Base-by-base conservation (phyloP, 64 coral and sea anemone genomes). In the Exaiptasia diaphana region DNA sequence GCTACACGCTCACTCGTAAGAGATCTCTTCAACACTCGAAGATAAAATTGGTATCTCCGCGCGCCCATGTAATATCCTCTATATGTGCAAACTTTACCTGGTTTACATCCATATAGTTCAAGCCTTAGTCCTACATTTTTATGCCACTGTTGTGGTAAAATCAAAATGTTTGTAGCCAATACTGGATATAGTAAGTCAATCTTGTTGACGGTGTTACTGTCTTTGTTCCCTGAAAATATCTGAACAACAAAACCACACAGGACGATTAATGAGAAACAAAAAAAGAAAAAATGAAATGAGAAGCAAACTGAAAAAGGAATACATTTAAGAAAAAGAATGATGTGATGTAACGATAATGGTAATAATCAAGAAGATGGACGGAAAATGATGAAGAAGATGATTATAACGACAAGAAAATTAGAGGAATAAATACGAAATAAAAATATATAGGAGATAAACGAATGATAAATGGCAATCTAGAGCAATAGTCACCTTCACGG, bases 81-180 rank as follows among this genome's bases (percentile, higher is more conserved):
- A 25, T 2, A 23, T n/a, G 14, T 27, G 24, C 22, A 0, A 22
- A 4, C 7, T 24, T 85, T 35, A 85, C 84, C 59, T 53, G 84
- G 73, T 9, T 78, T 65, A 42, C 84, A 87, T n/a, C 84, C 84
- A 57, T 87, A 87, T 24, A 87, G 11, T 68, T 87, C 84, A 17
- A 87, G 67, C 41, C 84, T 43, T 10, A 87, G 42, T 32, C 73
- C 84, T 41, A 87, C 71, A 64, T 87, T 87, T 18, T 78, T 56
- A 43, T 68, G 41, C 84, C 84, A 87, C 25, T 30, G 67, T 3
- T 14, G 26, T 2, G 84, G 84, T 41, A 68, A 7, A 25, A 87
- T 29, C 8, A 68, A 42, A 44, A 87, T 20, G 20, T 6, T 37
- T 1, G 73, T 49, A 20, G 84, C 74, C 28, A 87, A 53, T 18